Evolutionary conservation across 2,113 vertebrate species (phyloP).

Genomic region (Dipodomys stephensi): DNA sequence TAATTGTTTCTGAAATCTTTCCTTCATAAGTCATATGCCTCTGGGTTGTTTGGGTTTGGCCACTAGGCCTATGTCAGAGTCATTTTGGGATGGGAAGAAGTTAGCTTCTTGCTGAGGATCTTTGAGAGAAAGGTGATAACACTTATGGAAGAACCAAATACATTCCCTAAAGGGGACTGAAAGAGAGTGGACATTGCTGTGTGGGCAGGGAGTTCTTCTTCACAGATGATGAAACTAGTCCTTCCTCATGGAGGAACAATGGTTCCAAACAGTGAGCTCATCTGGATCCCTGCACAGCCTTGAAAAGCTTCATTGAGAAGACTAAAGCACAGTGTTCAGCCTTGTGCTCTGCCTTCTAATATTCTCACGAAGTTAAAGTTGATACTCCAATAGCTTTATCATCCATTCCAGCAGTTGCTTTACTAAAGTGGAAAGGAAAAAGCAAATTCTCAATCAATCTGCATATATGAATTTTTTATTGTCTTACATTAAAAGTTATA

Average conservation of each 20-base stretch:
- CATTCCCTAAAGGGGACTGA: background rate
- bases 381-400: conserved; percentile 42
- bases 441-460: background rate
- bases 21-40: conserved; percentile 52
- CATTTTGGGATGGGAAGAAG: background rate
- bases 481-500: background rate
- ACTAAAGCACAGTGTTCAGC: conserved; percentile 38
- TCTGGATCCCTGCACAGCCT: conserved; percentile 46
- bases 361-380: conserved; percentile 41
- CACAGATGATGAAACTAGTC: conserved; percentile 19
- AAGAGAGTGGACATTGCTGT: background rate
- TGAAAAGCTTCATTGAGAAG: conserved; percentile 65
- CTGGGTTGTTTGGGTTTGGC: conserved; percentile 44
- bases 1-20: conserved; percentile 61
- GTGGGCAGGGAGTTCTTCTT: background rate
- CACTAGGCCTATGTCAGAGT: conserved; percentile 1
- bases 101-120: background rate
- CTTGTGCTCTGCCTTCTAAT: conserved; percentile 59
- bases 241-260: conserved; percentile 19
- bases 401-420: conserved; percentile 19
- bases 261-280: conserved; percentile 56
- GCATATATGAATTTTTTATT: background rate
- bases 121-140: conserved; percentile 28
- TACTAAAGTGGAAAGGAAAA: conserved; percentile 39
- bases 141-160: conserved; percentile 9